Base-by-base conservation (phyloP, 1,140 invertebrate species). In the Platyscapa corneri region DNA sequence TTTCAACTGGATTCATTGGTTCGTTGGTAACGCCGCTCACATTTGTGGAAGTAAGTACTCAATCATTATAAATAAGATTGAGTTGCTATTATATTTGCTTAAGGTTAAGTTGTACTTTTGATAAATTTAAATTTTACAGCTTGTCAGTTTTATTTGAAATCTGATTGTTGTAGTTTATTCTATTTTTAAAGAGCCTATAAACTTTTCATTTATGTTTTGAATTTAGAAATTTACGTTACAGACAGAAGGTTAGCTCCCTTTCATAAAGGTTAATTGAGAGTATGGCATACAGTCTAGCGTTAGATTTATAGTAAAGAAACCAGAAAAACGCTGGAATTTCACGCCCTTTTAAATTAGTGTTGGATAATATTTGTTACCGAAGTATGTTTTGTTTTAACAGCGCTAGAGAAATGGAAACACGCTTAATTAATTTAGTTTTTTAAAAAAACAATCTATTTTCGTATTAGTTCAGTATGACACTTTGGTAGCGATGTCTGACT, bases 1-100 rank as follows among this genome's bases (percentile, higher is more conserved):
- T 81, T 99, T 99, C 94, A 99, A 99, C 92, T 99, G 98, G 98
- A 90, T 95, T 27, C 98, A 99, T 93, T 99, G 98, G 97, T 94
- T 97, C 67, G 95, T 97, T 87, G 98, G 98, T 75, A 99, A 98
- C 92, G 93, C 95, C n/a, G 98, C 98, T 5, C 97, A 98, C 91
- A 97, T 98, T 88, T 94, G 98, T 82, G 97, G 95, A 90, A 97
- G 98, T 98, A 94, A 95, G 96, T 95, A 84, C 23, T 30, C 12
- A 39, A 74, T 42, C 0, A 74, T 42, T n/a, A 20, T 1, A 42
- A 6, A 74, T 42, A 23, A 23, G 0, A 10, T 42, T 14, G 2
- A 60, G 56, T 60, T 60, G 27, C 27, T 27, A 27, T 60, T 60
- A 27, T 27, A 3, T 53, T 53, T 53, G 16, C 49, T 53, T 3